Percentiles rank a stretch among this genome's conserved stretches.
Evolutionary conservation across 2,113 vertebrate species (phyloP).

Genomic region (Tamias sibiricus): DNA sequence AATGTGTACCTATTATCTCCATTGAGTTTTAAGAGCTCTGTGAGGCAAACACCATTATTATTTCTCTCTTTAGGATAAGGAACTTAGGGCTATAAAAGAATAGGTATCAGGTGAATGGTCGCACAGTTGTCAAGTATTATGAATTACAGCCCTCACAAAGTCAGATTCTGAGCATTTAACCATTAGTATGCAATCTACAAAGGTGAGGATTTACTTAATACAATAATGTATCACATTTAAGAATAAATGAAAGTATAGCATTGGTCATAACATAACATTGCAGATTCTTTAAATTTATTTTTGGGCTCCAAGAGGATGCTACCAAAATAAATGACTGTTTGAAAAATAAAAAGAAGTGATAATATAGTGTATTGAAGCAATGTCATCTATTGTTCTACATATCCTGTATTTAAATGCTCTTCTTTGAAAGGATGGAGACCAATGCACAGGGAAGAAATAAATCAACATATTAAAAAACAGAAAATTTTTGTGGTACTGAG

Average conservation of each 20-base stretch:
- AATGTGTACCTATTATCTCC: background rate
- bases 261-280: background rate
- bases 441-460: background rate
- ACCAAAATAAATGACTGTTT: background rate
- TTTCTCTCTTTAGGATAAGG: background rate
- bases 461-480: background rate
- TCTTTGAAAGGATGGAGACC: background rate
- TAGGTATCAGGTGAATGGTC: background rate
- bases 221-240: background rate
- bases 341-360: background rate
- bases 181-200: background rate
- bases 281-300: background rate
- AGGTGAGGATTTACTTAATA: background rate
- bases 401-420: background rate
- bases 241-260: background rate
- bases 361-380: background rate
- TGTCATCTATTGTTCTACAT: background rate
- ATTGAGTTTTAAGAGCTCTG: background rate
- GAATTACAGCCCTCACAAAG: background rate
- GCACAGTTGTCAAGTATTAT: background rate
- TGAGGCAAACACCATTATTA: background rate
- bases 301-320: background rate
- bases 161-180: background rate
- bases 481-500: background rate
- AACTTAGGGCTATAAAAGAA: background rate